A percentile compares a stretch with the other conserved stretches of the same genome.
phyloP scores from a whole-genome alignment of 2,797 vertebrate species.

The Onychomys leucogaster region DNA sequence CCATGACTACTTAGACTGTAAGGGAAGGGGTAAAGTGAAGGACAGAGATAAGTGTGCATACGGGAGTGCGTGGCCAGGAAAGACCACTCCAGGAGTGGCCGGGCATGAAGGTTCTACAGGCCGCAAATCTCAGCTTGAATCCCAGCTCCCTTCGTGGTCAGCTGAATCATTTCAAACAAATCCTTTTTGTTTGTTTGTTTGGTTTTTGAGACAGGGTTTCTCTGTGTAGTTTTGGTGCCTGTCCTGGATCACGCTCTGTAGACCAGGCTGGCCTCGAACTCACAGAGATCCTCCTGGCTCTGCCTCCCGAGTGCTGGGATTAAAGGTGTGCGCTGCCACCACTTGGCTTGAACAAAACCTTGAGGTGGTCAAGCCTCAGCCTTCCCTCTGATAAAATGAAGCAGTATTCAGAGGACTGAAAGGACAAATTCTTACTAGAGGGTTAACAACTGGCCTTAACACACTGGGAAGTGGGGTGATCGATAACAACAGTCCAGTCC shows the following conservation, averaged over 20 bases:
- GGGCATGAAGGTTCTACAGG: background rate
- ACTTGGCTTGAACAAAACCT: background rate
- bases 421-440: background rate
- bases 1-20: background rate
- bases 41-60: background rate
- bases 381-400: slow-evolving; percentile 27
- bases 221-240: too few species aligned
- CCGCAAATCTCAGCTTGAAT: background rate
- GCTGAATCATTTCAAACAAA: background rate
- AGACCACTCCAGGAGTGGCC: background rate
- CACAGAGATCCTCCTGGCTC: too few species aligned
- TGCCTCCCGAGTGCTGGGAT: too few species aligned
- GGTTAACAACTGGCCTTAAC: background rate
- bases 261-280: too few species aligned
- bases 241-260: too few species aligned
- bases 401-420: background rate
- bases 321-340: too few species aligned
- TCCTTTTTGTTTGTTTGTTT: background rate
- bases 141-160: background rate
- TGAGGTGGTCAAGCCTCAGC: background rate
- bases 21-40: background rate
- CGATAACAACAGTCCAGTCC: background rate
- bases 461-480: background rate
- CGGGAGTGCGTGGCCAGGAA: background rate
- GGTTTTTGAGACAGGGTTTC: too few species aligned